Base-by-base conservation (phyloP, 2,797 vertebrate species). In the Vespertilio murinus region DNA sequence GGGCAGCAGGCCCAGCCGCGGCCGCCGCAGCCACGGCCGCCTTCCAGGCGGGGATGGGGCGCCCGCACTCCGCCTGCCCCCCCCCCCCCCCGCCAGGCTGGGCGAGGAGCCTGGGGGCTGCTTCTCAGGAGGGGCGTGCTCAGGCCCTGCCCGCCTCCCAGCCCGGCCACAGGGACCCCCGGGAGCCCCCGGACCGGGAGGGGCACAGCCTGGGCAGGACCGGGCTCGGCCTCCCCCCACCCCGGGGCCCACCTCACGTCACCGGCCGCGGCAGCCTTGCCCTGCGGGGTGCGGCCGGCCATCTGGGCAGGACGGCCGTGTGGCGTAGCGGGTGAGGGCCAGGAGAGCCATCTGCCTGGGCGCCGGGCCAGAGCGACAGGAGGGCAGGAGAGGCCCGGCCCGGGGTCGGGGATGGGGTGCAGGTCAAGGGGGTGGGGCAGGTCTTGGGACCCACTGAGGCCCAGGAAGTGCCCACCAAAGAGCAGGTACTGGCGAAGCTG, bases 321-420 rank as follows among this genome's bases (percentile, higher is more conserved):
- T 95, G 94, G 96, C 92, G 96, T 95, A 93, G 90, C 67, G 82
- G 38, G 82, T 94, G 94, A 97, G 93, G 96, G 87, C 93, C 85
- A 92, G 96, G 92, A 96, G 92, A 95, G 95, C 96, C 81, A 93
- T 97, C 95, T 97, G 95, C 95, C 95, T 85, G 5, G 61, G 92
- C 93, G 90, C 79, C 8, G 1, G 67, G 96, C 96, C 97, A 97
- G 94, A 83, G 56, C 83, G 93, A 74, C 88, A 54, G 93, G 84
- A 88, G 93, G 84, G 85, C 33, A 25, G 80, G 70, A 69, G 61
- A 33, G 59, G 82, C 88, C 85, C 49, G 8, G 85, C 90, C 42
- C 28, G 77, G 69, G 79, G 67, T 54, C 82, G 80, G 94, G 70
- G 74, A 23, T 69, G 54, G 54, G 33, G 82, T 18, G 11, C 47